These are phyloP conservation scores for Zeus faber DNA, from an alignment of 2,113 vertebrate species.

Conservation along the genomic window DNA sequence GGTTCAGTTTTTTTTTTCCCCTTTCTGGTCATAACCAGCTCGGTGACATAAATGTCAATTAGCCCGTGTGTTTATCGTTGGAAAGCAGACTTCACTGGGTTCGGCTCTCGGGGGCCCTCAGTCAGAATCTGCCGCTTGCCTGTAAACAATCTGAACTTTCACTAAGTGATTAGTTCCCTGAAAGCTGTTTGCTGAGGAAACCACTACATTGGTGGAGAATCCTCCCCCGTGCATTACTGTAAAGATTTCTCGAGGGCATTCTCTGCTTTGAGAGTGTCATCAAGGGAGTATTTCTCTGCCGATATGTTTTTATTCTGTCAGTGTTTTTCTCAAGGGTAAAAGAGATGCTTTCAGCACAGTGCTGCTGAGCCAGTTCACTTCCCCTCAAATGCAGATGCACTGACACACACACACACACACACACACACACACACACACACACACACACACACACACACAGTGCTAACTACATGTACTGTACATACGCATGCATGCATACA, in stretches of 20 bases:
- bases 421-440: too few relatives aligned
- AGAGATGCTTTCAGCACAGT: slow-evolving; percentile 41
- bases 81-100: slow-evolving; percentile 18
- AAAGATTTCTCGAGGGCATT: slow-evolving; percentile 49
- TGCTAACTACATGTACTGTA: neutral
- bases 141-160: neutral
- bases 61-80: slow-evolving; percentile 37
- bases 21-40: too few relatives aligned
- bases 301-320: slow-evolving; percentile 69
- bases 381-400: too few relatives aligned
- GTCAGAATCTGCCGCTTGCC: neutral
- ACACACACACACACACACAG: too few relatives aligned
- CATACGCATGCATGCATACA: slow-evolving; percentile 13
- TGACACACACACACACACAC: too few relatives aligned
- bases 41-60: slow-evolving; percentile 33
- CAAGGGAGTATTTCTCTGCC: slow-evolving; percentile 61
- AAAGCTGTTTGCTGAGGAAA: slow-evolving; percentile 34
- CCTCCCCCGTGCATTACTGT: slow-evolving; percentile 33
- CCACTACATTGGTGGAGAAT: slow-evolving; percentile 37
- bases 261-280: slow-evolving; percentile 51
- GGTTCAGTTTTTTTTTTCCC: too few relatives aligned
- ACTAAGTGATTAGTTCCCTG: slow-evolving; percentile 13
- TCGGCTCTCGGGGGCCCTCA: slow-evolving; percentile 3
- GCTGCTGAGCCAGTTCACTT: slow-evolving; percentile 58
- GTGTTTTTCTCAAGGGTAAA: slow-evolving; percentile 53